Percentiles rank a stretch among this genome's conserved stretches.
phyloP scores from a whole-genome alignment of 2,113 vertebrate species.

The Cepphus grylle region DNA sequence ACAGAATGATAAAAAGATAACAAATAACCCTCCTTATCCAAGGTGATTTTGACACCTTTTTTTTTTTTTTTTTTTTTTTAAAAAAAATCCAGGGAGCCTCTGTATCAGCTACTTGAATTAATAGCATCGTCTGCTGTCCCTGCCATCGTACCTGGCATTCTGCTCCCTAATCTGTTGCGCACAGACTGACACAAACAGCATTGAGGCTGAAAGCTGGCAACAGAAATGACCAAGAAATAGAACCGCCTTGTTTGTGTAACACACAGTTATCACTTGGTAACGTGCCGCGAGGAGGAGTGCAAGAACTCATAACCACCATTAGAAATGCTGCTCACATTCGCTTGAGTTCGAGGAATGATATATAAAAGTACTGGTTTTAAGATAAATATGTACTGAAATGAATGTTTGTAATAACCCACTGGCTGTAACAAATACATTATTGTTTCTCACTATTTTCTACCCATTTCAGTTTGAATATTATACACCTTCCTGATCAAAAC shows the following conservation, averaged over 20 bases:
- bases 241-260: not conserved
- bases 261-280: not conserved
- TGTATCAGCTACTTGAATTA: not conserved
- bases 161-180: not conserved
- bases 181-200: not conserved
- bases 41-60: not conserved
- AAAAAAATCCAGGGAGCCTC: not conserved
- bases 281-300: not conserved
- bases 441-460: not conserved
- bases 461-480: not conserved
- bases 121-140: not conserved
- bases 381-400: not conserved
- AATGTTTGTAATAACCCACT: not conserved
- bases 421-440: not conserved
- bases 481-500: not conserved
- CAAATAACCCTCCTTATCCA: not conserved
- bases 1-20: not conserved
- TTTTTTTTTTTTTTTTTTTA: not conserved
- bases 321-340: not conserved
- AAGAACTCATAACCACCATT: accelerated
- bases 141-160: not conserved
- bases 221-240: not conserved
- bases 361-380: not conserved
- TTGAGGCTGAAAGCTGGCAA: not conserved
- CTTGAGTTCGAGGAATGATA: not conserved